Evolutionary conservation across 2,888 invertebrate genomes (phyloP), one percentile per base, ranked within the genome.

Genomic region (Molorchus minor): DNA sequence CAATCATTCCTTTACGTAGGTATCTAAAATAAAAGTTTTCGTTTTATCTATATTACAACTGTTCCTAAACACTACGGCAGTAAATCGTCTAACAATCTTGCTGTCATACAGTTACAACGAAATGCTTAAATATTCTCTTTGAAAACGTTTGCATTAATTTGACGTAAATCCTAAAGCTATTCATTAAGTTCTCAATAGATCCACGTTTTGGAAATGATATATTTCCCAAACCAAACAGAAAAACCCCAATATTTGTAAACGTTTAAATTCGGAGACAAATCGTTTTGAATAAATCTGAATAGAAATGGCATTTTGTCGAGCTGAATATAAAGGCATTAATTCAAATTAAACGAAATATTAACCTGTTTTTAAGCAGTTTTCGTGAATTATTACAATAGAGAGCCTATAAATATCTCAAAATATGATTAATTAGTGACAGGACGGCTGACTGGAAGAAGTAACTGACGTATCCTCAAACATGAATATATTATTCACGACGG

Each of bases 281-380:
- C 33, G 12, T n/a, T 12, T 3, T n/a, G 33, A 33, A 33, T 30
- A 16, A 33, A 46, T 46, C 13, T 33, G 33, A 33, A 46, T 46
- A 46, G 30, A 46, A 25, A 21, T 44, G 25, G 16, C 15, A 33
- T 12, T 16, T 30, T 30, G 16, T 8, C 33, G 10, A 33, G 25
- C 33, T 33, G 13, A 46, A 33, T 46, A 46, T 46, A 46, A 46
- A 17, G 3, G 19, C 29, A 46, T 17, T 33, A 33, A 33, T 30
- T 46, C 46, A 30, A 33, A 46, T 46, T 46, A 46, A 17, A 30
- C 25, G 46, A 46, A 33, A 46, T 33, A 30, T 33, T 30, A 30
- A 33, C 46, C 30, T 33, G 46, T 46, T 46, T 46, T 46, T 30
- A 29, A 15, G 29, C 30, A 16, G 16, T 33, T 33, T 29, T 2